These are phyloP conservation scores for Dendroctonus ponderosae DNA, from an alignment of 1,140 invertebrate genomes.

Conservation along the genomic window DNA sequence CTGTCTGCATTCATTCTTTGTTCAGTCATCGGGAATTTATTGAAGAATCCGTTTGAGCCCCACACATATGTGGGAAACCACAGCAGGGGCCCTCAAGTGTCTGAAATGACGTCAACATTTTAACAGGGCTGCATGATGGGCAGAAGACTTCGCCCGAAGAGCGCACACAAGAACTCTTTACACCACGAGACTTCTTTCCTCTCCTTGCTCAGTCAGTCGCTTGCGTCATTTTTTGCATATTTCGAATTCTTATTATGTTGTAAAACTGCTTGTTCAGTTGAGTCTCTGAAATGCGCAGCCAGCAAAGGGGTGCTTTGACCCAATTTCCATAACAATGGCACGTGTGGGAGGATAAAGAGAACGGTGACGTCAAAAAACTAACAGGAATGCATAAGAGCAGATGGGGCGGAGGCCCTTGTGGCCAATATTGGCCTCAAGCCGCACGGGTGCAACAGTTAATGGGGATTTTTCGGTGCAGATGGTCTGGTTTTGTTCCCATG, in stretches of 20 bases:
- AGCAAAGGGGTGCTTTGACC: too few relatives aligned
- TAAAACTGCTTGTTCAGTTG: not conserved
- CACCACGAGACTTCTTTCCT: too few relatives aligned
- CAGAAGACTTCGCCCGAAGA: not conserved
- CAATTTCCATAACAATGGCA: not conserved
- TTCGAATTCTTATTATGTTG: not conserved
- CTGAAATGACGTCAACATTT: conserved; percentile 20
- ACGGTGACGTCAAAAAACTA: conserved; percentile 44
- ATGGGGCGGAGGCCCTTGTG: not conserved
- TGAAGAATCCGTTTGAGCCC: not conserved
- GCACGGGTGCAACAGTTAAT: too few relatives aligned
- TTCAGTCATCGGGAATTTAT: too few relatives aligned
- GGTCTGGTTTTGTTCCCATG: too few relatives aligned
- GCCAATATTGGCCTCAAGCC: not conserved
- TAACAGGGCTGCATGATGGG: conserved; percentile 1
- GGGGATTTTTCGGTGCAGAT: too few relatives aligned
- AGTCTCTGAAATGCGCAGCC: too few relatives aligned
- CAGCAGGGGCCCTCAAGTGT: conserved; percentile 1
- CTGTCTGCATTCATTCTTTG: too few relatives aligned
- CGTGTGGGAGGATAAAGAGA: conserved; percentile 35
- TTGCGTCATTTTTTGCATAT: too few relatives aligned
- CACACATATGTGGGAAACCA: not conserved
- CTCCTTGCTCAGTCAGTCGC: too few relatives aligned
- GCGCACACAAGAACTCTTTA: too few relatives aligned
- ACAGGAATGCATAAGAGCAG: conserved; percentile 24